A percentile compares a stretch with the other conserved stretches of the same genome.
Conservation (phyloP, 2,113 vertebrate species). For the Actenoides lindsayi region DNA sequence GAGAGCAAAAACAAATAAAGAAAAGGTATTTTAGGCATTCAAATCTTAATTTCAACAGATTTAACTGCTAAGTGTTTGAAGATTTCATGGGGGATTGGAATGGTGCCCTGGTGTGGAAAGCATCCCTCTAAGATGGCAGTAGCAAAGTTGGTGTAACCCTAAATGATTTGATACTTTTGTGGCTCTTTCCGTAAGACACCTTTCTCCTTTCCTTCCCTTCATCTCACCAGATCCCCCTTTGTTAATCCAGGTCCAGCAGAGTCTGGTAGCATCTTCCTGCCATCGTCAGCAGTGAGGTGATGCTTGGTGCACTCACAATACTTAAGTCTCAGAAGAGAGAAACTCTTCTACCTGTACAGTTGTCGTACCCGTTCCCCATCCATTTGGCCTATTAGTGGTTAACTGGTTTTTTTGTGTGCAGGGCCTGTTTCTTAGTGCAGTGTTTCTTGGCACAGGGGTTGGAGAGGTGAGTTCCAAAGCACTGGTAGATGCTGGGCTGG, state of each 20-base stretch:
- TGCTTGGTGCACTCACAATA: neutral
- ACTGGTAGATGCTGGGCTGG: neutral
- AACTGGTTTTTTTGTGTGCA: neutral
- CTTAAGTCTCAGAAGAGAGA: neutral
- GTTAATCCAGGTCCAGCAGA: neutral
- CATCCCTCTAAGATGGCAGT: neutral
- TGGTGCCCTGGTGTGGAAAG: neutral
- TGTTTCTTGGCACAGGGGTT: neutral
- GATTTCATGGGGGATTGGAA: neutral
- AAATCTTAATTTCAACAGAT: neutral
- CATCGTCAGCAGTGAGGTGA: neutral
- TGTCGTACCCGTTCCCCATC: neutral
- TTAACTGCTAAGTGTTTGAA: neutral
- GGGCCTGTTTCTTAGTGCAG: neutral
- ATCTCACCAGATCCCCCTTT: neutral
- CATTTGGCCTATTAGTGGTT: accelerated
- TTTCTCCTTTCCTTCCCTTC: neutral
- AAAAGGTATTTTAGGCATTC: neutral
- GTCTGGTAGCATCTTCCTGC: neutral
- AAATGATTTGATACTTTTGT: too few species aligned
- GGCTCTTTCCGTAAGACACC: neutral
- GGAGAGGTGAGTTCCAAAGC: neutral
- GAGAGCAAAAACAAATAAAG: neutral
- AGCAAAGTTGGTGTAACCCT: neutral
- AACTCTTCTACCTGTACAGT: neutral